A percentile compares a stretch with the other conserved stretches of the same genome.
Conservation (phyloP, 2,797 vertebrate species). For the Pseudochirops corinnae region DNA sequence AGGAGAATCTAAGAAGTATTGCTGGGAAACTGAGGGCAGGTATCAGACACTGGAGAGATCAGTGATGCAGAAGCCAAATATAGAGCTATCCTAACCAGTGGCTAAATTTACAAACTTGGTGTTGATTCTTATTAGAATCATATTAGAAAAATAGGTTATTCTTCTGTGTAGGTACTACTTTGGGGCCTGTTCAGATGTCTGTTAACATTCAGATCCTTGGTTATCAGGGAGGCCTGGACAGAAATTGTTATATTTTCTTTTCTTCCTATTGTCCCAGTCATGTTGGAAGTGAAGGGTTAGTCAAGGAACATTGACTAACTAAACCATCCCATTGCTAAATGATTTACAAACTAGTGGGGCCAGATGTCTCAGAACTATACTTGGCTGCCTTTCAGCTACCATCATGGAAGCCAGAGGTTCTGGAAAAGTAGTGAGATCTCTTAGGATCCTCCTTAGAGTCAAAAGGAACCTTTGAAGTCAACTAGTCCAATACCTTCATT, state of each 20-base stretch:
- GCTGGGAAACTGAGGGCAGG: neutral
- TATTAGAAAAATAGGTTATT: neutral
- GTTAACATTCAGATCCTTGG: neutral
- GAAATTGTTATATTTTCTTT: conserved; percentile 47
- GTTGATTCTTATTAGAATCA: neutral
- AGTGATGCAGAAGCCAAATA: neutral
- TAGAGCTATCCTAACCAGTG: neutral
- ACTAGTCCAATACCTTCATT: neutral
- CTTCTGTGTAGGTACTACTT: neutral
- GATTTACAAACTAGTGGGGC: conserved; percentile 13
- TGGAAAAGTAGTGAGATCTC: neutral
- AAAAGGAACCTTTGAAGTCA: neutral
- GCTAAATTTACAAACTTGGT: neutral
- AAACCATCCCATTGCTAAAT: neutral
- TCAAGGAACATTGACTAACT: neutral
- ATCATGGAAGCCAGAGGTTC: neutral
- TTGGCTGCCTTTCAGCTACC: neutral
- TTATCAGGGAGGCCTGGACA: neutral
- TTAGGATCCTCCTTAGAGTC: neutral
- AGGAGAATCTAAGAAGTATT: neutral
- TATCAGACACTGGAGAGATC: neutral
- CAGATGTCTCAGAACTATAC: neutral
- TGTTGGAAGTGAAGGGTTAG: neutral
- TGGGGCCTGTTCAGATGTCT: neutral
- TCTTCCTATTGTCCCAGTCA: neutral